Conservation (phyloP, 2,113 vertebrate species). For the Anseranas semipalmata region DNA sequence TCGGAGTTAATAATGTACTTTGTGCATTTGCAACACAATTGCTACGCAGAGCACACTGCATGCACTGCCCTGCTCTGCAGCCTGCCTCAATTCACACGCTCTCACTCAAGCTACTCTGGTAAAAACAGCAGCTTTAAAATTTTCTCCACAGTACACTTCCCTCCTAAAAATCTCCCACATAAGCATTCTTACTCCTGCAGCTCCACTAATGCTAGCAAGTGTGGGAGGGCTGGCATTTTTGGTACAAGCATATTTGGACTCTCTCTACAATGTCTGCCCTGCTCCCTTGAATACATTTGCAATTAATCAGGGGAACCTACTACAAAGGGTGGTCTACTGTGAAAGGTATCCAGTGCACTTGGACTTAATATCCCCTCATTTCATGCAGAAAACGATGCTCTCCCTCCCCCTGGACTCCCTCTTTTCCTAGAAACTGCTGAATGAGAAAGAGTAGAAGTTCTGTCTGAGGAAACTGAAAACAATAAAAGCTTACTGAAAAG, state of each 20-base stretch:
- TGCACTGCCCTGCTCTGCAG: neutral
- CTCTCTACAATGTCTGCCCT: neutral
- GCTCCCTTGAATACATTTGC: slow-evolving; percentile 32
- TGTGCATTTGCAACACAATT: slow-evolving; percentile 42
- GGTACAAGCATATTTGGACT: neutral
- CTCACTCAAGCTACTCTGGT: neutral
- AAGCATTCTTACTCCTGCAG: slow-evolving; percentile 21
- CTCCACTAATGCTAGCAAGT: neutral
- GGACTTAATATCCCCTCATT: neutral
- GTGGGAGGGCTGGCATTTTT: slow-evolving; percentile 33
- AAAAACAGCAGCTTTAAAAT: neutral
- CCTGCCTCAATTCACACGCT: neutral
- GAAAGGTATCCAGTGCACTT: neutral
- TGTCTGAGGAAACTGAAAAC: neutral
- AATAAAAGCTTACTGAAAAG: slow-evolving; percentile 24
- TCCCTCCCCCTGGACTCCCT: neutral
- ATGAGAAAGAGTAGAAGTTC: neutral
- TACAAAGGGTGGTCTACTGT: neutral
- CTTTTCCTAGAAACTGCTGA: slow-evolving; percentile 16
- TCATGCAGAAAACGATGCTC: neutral
- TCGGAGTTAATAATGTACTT: neutral
- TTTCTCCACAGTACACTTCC: neutral
- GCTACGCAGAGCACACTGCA: neutral
- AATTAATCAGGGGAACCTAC: slow-evolving; percentile 5
- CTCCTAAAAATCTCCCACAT: slow-evolving; percentile 15